A percentile compares a stretch with the other conserved stretches of the same genome.
phyloP scores from a whole-genome alignment of 2,797 vertebrate genomes.

The Uromys caudimaculatus region DNA sequence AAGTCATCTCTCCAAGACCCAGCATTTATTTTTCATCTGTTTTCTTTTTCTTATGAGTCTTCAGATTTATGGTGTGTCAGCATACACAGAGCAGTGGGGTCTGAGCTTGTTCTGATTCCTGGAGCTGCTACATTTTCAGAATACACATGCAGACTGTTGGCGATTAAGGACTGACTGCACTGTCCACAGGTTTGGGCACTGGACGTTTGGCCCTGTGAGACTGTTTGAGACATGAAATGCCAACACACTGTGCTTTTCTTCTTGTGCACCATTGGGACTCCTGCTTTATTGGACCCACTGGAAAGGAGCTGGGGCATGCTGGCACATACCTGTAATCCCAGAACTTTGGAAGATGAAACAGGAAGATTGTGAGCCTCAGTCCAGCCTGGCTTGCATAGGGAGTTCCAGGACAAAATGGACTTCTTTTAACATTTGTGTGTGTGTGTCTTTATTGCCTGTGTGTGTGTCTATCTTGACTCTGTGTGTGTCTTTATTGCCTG shows the following conservation, averaged over 20 bases:
- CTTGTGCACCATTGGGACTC: neutral
- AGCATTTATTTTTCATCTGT: neutral
- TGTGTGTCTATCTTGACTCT: too few species aligned
- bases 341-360: neutral
- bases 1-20: neutral
- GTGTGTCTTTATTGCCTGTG: neutral
- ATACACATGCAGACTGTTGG: neutral
- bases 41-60: slow-evolving; percentile 37
- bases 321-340: neutral
- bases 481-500: too few species aligned
- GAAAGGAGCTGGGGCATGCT: neutral
- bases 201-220: neutral
- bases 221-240: neutral
- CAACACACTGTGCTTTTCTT: neutral
- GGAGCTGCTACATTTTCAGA: neutral
- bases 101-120: neutral
- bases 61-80: neutral
- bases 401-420: neutral
- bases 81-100: neutral
- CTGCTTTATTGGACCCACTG: neutral
- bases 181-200: neutral
- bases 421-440: neutral
- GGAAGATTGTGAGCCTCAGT: neutral
- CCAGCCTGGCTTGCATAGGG: neutral
- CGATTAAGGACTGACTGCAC: neutral